A percentile compares a stretch with the other conserved stretches of the same genome.
These are phyloP conservation scores for Myiothlypis chrysogaster DNA, from an alignment of 2,797 vertebrate genomes.

Conservation along the genomic window DNA sequence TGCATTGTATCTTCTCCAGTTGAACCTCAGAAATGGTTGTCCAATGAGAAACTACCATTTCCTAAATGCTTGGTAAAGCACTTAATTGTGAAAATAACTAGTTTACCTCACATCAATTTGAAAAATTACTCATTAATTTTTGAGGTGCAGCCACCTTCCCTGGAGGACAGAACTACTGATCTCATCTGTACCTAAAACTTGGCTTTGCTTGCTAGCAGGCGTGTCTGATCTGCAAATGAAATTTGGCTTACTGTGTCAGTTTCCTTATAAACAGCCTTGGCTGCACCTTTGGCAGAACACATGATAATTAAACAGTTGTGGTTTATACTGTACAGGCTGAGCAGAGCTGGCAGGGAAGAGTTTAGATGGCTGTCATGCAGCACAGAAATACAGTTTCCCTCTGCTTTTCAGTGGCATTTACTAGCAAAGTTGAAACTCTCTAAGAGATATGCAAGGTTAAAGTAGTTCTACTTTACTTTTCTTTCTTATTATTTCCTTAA, in stretches of 20 bases:
- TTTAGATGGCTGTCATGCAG: not conserved
- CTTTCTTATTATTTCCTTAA: not conserved
- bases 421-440: not conserved
- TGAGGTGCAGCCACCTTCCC: constrained; percentile 60
- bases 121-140: constrained; percentile 62
- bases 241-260: constrained; percentile 7
- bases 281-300: constrained; percentile 54
- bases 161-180: constrained; percentile 62
- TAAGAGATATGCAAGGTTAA: not conserved
- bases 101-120: constrained; percentile 60
- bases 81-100: constrained; percentile 62
- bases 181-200: constrained; percentile 53
- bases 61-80: constrained; percentile 48
- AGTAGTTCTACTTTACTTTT: not conserved
- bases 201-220: constrained; percentile 50
- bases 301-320: constrained; percentile 41
- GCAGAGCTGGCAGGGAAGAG: constrained; percentile 10
- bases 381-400: not conserved
- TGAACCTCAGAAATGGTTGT: constrained; percentile 28
- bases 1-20: not conserved
- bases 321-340: not conserved
- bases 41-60: not conserved
- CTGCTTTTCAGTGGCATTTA: not conserved
- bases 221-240: constrained; percentile 58
- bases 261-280: constrained; percentile 59